Evolutionary conservation across 2,888 invertebrate genomes (phyloP).

Genomic region (Sminthurides aquaticus): DNA sequence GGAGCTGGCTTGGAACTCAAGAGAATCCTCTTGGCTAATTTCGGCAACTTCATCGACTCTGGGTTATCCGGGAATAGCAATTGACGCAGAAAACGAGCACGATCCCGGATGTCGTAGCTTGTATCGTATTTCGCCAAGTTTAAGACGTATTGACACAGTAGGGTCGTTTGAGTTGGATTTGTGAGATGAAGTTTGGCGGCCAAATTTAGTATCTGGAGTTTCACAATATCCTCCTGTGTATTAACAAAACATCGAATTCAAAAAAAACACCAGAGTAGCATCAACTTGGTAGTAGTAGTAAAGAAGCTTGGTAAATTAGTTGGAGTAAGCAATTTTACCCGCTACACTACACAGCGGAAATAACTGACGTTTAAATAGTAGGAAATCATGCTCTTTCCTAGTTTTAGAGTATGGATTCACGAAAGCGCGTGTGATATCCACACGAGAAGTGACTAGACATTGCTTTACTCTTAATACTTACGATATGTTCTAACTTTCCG

Average conservation of each 20-base stretch:
- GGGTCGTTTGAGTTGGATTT: constrained; percentile 73
- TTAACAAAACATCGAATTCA: no score
- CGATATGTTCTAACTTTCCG: no score
- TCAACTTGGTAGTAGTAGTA: background rate
- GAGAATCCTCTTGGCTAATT: constrained; percentile 74
- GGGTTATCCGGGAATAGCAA: constrained; percentile 62
- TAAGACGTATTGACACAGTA: constrained; percentile 87
- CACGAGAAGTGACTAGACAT: no score
- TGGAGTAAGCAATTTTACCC: background rate
- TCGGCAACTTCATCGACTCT: constrained; percentile 54
- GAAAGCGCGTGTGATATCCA: constrained; percentile 1
- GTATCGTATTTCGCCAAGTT: constrained; percentile 92
- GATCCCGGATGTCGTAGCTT: constrained; percentile 94
- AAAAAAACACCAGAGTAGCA: background rate
- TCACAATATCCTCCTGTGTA: constrained; percentile 91
- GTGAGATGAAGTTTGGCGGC: constrained; percentile 87
- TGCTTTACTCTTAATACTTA: no score
- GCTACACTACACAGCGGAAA: background rate
- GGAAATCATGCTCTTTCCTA: no score
- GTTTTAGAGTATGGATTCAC: no score
- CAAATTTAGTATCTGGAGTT: constrained; percentile 88
- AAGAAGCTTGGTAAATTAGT: no score
- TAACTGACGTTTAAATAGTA: no score
- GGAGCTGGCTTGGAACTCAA: constrained; percentile 91
- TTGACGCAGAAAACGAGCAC: constrained; percentile 78